Percentiles rank a stretch among this genome's conserved stretches.
These are phyloP conservation scores for Hydrozoanthus gracilis DNA, from an alignment of 92 coral and sea anemone genomes.

Conservation along the genomic window DNA sequence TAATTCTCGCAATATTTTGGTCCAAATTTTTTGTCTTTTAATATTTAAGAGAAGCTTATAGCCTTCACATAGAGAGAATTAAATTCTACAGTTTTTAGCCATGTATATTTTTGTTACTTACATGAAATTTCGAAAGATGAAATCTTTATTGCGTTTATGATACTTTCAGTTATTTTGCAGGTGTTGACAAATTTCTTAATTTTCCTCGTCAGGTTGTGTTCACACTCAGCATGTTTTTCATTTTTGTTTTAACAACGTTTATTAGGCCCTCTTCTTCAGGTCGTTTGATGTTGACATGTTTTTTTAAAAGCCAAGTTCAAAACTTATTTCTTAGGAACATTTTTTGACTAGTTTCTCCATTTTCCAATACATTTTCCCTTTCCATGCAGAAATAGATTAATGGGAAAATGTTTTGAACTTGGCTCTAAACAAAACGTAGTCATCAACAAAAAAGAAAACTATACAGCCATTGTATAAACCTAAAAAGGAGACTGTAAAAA, in stretches of 20 bases:
- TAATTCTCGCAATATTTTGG: too few species aligned
- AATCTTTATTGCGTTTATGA: neutral
- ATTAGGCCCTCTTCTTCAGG: neutral
- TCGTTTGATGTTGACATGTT: neutral
- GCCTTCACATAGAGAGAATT: neutral
- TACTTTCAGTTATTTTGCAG: neutral
- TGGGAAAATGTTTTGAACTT: too few species aligned
- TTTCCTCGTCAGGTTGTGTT: neutral
- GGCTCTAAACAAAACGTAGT: too few species aligned
- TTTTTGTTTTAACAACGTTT: neutral
- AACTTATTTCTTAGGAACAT: too few species aligned
- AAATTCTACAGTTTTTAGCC: neutral
- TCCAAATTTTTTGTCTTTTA: too few species aligned
- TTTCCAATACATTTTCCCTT: too few species aligned
- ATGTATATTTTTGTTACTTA: neutral
- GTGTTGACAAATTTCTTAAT: neutral
- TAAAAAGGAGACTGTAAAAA: too few species aligned
- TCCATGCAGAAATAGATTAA: too few species aligned
- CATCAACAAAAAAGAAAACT: too few species aligned
- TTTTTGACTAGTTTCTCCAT: too few species aligned
- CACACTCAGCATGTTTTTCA: neutral
- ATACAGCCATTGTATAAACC: too few species aligned
- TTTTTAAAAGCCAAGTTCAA: slow-evolving; percentile 37
- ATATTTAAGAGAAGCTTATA: neutral
- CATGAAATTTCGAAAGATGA: neutral